Evolutionary conservation across 2,113 vertebrate genomes (phyloP).

Genomic region (Desmodus rotundus): DNA sequence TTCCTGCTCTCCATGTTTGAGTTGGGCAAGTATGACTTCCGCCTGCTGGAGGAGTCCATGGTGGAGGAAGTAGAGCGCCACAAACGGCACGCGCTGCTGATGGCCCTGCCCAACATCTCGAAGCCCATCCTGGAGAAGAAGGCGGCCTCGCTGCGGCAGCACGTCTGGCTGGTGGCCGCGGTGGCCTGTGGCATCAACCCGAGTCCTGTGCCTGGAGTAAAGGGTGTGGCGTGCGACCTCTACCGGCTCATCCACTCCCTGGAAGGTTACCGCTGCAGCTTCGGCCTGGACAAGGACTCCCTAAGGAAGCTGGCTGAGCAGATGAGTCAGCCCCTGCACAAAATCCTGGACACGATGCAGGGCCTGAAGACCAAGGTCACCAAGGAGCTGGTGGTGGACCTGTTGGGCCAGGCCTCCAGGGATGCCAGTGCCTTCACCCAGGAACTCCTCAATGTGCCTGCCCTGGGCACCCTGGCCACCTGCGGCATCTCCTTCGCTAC

Average conservation of each 20-base stretch:
- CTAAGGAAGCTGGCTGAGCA: neutral
- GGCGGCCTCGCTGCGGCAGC: neutral
- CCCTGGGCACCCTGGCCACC: neutral
- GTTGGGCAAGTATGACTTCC: constrained; percentile 30
- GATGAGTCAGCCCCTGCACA: neutral
- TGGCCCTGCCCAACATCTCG: constrained; percentile 43
- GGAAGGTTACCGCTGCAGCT: constrained; percentile 22
- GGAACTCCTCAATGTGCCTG: constrained; percentile 42
- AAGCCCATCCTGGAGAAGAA: constrained; percentile 34
- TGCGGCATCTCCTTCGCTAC: constrained; percentile 33
- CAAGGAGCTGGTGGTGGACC: neutral
- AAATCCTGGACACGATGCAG: neutral
- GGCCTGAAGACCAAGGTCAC: neutral
- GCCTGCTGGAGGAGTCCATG: neutral
- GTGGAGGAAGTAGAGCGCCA: neutral
- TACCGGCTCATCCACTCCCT: neutral
- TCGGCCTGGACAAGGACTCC: constrained; percentile 30
- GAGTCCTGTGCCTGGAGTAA: neutral
- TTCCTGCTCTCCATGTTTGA: constrained; percentile 49
- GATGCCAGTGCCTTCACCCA: neutral
- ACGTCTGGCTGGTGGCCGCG: constrained; percentile 49
- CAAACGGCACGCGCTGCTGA: constrained; percentile 25
- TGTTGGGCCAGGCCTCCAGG: neutral
- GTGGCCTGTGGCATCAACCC: constrained; percentile 48
- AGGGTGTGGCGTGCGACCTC: constrained; percentile 8